Evolutionary conservation across 1,140 invertebrate species (phyloP), one percentile per base, ranked within the genome.

Genomic region (Brachionus asplanchnoidis): DNA sequence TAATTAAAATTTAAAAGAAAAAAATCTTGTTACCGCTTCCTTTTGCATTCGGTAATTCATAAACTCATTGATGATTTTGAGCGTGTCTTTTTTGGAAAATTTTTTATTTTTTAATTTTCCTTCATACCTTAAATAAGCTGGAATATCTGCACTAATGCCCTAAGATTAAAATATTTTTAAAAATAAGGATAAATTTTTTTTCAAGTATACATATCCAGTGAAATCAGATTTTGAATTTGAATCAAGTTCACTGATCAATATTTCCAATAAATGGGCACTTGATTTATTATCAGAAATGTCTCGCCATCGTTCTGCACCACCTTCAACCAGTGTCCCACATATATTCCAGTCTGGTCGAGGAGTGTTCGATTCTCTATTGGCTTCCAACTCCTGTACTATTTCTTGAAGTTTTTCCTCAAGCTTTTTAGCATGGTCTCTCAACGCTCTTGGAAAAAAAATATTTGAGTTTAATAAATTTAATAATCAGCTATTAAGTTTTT

Each of bases 331-430:
- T 40, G 89, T 87, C 20, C 87, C 87, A 87, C 88, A 89, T 82
- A 86, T 87, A 44, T 88, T 87, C 89, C 89, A 90, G 73, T 88
- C 87, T 8, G 89, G 89, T 84, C 89, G 87, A 42, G 89, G 89
- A 60, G 89, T 90, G 2, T 88, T 87, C 46, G 86, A 88, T 53
- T 88, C 80, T 56, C 88, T 87, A 14, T 89, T 86, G 14, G 86
- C 87, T 85, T 89, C 89, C 75, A 87, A 85, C 85, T 89, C 88
- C n/a, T 87, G 85, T 85, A 88, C 89, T 60, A 88, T 88, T 83
- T 90, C 87, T 86, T 89, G 88, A 86, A 88, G 87, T 86, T 90
- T 88, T 79, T 87, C 86, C 20, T 86, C 86, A 2, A 89, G 87
- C 75, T 89, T 87, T 84, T 88, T 88, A 65, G 89, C 86, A 12